Conservation (phyloP, 2,888 invertebrate genomes). For the Dicranocentrus wangi region DNA sequence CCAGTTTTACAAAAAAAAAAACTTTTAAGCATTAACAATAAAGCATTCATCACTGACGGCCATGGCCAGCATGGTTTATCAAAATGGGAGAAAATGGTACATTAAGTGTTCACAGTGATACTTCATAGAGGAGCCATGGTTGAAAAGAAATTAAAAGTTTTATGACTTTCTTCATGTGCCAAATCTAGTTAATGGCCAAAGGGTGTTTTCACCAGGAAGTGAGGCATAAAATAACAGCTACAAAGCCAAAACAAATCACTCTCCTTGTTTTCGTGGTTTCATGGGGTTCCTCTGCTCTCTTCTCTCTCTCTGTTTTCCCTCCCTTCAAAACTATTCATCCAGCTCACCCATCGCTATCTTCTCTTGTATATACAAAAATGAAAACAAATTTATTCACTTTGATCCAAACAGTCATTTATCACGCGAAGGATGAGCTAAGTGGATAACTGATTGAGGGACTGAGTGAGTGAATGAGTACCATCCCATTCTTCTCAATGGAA, state of each 20-base stretch:
- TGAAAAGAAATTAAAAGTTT: too few relatives aligned
- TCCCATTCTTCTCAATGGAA: slow-evolving; percentile 1
- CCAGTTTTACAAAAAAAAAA: too few relatives aligned
- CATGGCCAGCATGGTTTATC: too few relatives aligned
- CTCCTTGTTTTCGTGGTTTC: not conserved
- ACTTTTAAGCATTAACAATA: too few relatives aligned
- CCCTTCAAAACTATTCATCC: not conserved
- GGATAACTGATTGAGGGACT: slow-evolving; percentile 8
- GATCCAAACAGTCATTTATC: slow-evolving; percentile 23
- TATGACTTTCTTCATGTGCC: too few relatives aligned
- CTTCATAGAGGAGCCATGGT: too few relatives aligned
- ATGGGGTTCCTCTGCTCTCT: not conserved
- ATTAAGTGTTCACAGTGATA: too few relatives aligned
- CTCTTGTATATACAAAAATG: too few relatives aligned
- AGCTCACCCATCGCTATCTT: too few relatives aligned
- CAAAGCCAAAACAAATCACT: slow-evolving; percentile 3
- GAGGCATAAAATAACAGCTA: not conserved
- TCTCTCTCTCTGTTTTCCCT: not conserved
- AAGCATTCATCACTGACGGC: too few relatives aligned
- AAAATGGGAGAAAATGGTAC: too few relatives aligned
- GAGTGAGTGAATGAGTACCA: not conserved
- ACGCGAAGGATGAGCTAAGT: slow-evolving; percentile 4
- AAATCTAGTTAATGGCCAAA: too few relatives aligned
- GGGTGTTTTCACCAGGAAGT: not conserved
- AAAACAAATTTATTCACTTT: slow-evolving; percentile 24